A percentile compares a stretch with the other conserved stretches of the same genome.
phyloP scores from a whole-genome alignment of 2,113 vertebrate species.

The Puffinus mauretanicus region DNA sequence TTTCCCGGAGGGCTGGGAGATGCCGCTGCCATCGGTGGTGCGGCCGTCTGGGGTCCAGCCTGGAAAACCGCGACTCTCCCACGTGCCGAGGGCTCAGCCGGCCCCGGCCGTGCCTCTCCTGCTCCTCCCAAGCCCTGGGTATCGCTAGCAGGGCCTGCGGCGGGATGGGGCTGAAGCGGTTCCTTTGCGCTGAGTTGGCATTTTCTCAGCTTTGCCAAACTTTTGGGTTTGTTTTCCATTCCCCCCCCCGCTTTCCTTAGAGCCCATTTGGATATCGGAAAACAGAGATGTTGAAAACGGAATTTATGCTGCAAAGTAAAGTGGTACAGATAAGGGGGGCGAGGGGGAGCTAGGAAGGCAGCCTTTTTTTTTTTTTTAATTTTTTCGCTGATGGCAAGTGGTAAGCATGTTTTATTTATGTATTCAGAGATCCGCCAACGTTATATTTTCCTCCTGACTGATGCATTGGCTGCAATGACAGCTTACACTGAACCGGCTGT shows the following conservation, averaged over 20 bases:
- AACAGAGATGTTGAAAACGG: not conserved
- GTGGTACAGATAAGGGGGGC: not conserved
- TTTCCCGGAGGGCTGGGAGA: not conserved
- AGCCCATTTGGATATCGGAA: not conserved
- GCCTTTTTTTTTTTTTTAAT: not conserved
- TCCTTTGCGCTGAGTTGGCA: not conserved
- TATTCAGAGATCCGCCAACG: not conserved
- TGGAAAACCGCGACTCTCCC: fast-evolving
- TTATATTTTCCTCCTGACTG: conserved; percentile 39
- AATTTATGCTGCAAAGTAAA: not conserved
- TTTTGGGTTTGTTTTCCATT: not conserved
- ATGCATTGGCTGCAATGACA: conserved; percentile 52
- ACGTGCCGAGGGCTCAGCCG: not conserved
- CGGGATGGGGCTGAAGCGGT: fast-evolving
- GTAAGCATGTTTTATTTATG: conserved; percentile 69
- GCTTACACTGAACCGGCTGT: not conserved
- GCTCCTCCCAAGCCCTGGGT: not conserved
- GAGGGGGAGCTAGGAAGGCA: not conserved
- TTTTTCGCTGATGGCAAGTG: conserved; percentile 48
- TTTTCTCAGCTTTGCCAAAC: not conserved
- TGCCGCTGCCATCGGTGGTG: fast-evolving
- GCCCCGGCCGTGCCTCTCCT: not conserved
- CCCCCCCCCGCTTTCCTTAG: not conserved
- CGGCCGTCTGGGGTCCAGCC: fast-evolving
- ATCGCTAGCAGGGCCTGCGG: not conserved